phyloP scores from a whole-genome alignment of 2,888 invertebrate species.

The Scaptodrosophila latifasciaeformis region DNA sequence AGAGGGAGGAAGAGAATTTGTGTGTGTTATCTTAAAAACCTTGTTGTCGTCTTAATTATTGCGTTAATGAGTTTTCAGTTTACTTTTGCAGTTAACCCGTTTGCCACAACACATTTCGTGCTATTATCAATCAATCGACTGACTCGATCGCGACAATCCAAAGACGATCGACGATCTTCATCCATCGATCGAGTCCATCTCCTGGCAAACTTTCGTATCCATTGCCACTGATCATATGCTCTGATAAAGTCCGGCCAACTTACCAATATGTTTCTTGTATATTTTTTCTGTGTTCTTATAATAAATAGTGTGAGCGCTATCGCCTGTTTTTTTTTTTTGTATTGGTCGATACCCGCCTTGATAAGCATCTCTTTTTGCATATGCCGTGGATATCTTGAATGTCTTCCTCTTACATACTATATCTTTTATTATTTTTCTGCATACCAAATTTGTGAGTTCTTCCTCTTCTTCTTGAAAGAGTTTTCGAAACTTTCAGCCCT shows the following conservation, averaged over 20 bases:
- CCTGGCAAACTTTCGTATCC: background rate
- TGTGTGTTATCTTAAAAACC: constrained; percentile 68
- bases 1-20: too few species aligned
- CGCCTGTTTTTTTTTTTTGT: constrained; percentile 51
- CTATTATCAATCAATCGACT: constrained; percentile 63
- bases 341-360: constrained; percentile 52
- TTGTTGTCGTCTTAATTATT: constrained; percentile 73
- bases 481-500: constrained; percentile 36
- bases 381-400: too few species aligned
- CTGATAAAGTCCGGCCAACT: constrained; percentile 39
- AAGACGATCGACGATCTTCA: constrained; percentile 40
- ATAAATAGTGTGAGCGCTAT: constrained; percentile 67
- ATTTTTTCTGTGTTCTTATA: constrained; percentile 36
- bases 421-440: too few species aligned
- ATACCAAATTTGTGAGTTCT: too few species aligned
- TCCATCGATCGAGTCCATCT: background rate
- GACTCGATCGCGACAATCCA: too few species aligned
- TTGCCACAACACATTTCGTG: constrained; percentile 63
- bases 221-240: constrained; percentile 48
- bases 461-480: too few species aligned
- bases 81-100: constrained; percentile 57
- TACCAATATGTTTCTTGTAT: too few species aligned
- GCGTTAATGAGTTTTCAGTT: constrained; percentile 73
- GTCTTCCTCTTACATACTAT: too few species aligned
- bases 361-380: constrained; percentile 61